These are phyloP conservation scores for Crioceris asparagi DNA, from an alignment of 2,888 invertebrate genomes.

Conservation along the genomic window DNA sequence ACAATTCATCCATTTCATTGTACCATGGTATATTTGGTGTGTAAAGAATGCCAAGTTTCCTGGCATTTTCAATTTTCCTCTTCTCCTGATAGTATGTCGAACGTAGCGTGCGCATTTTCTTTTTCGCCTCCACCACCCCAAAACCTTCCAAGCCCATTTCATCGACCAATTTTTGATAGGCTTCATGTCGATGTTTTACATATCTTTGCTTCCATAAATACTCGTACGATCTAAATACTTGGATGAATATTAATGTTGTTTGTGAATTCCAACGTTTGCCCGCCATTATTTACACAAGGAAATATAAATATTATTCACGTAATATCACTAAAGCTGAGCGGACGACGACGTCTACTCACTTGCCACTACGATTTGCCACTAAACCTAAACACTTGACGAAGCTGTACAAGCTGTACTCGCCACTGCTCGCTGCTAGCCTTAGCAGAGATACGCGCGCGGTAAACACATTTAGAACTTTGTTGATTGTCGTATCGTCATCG, in stretches of 20 bases:
- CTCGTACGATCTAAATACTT: neutral
- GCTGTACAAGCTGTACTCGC: too few species aligned
- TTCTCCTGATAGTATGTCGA: neutral
- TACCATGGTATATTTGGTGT: slow-evolving; percentile 1
- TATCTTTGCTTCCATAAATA: neutral
- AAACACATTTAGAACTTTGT: too few species aligned
- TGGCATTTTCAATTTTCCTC: neutral
- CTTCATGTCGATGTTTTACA: neutral
- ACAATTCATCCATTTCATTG: neutral
- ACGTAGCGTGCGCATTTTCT: neutral
- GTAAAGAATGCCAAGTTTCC: neutral
- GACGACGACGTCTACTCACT: too few species aligned
- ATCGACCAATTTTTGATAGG: neutral
- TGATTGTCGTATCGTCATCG: too few species aligned
- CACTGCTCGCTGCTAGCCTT: too few species aligned
- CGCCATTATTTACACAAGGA: too few species aligned
- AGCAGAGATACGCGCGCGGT: too few species aligned
- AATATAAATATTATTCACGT: too few species aligned
- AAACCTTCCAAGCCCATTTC: neutral
- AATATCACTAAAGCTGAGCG: too few species aligned
- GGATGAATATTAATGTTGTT: neutral
- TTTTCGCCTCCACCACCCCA: neutral
- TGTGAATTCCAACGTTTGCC: too few species aligned
- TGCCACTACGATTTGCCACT: too few species aligned
- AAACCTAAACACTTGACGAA: too few species aligned